Evolutionary conservation across 2,888 invertebrate genomes (phyloP).

Genomic region (Oxyscelio sp.): DNA sequence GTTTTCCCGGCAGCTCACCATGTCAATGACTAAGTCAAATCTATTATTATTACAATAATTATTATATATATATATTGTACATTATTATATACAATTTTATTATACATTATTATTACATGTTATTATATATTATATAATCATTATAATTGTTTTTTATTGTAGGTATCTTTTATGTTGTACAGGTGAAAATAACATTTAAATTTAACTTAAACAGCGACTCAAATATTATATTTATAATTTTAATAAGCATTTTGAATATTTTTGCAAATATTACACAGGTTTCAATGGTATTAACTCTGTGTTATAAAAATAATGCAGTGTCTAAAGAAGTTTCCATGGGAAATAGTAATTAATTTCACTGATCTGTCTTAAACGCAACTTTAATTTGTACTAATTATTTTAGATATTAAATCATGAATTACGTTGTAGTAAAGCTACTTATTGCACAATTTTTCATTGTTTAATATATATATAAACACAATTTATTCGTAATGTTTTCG

Average conservation of each 20-base stretch:
- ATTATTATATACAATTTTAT: too few relatives aligned
- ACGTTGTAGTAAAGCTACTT: slow-evolving; percentile 34
- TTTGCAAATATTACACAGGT: slow-evolving; percentile 47
- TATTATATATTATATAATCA: slow-evolving; percentile 38
- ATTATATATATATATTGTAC: too few relatives aligned
- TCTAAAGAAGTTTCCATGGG: too few relatives aligned
- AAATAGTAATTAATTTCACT: slow-evolving; percentile 42
- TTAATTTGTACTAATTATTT: slow-evolving; percentile 14
- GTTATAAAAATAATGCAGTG: too few relatives aligned
- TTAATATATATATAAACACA: slow-evolving; percentile 19
- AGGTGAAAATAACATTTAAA: slow-evolving; percentile 42
- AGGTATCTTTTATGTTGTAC: slow-evolving; percentile 39
- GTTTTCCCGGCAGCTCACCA: too few relatives aligned
- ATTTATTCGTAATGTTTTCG: slow-evolving; percentile 27
- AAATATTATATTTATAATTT: slow-evolving; percentile 42
- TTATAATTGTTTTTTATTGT: slow-evolving; percentile 51
- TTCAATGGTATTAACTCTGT: slow-evolving; percentile 29
- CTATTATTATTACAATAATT: too few relatives aligned
- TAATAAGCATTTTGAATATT: slow-evolving; percentile 52
- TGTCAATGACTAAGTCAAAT: too few relatives aligned
- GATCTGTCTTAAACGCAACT: slow-evolving; percentile 15
- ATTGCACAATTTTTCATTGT: slow-evolving; percentile 46
- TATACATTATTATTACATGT: too few relatives aligned
- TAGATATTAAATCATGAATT: slow-evolving; percentile 2
- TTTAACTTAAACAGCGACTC: slow-evolving; percentile 36